Base-by-base conservation (phyloP, 1,140 invertebrate species). In the Planococcus citri region DNA sequence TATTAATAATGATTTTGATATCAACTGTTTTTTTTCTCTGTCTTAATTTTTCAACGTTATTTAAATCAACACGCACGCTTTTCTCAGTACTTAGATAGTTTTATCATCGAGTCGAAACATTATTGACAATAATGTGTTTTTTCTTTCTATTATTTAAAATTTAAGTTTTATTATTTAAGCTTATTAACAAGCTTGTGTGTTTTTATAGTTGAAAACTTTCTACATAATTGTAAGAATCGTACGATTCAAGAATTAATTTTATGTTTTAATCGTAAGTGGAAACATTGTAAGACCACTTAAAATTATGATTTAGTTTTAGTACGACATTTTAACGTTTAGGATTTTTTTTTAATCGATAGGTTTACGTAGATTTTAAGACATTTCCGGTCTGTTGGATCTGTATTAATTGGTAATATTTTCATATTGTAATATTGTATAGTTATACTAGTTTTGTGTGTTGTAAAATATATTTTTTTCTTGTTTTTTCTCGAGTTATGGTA, bases 181-280 rank as follows among this genome's bases (percentile, higher is more conserved):
- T 51, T 51, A n/a, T n/a, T n/a, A 20, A 51, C n/a, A 51, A 51
- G 41, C 41, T 51, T 51, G 41, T 51, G 41, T 51, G 41, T 51
- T 51, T 33, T 51, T 51, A 51, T n/a, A 20, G 41, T 51, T 51
- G 41, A 51, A 51, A 51, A 51, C 41, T 51, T 51, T 51, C 41
- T 51, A 20, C 41, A 51, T 51, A 51, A 51, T 51, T 20, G 41
- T 51, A 51, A 51, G 41, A 51, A 51, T 51, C 41, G 17, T 51
- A 9, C 17, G 41, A 51, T 51, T 51, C 41, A 51, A 17, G n/a
- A 51, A 17, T n/a, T 51, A 51, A 20, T 14, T 17, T 51, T 51
- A 51, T 51, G 4, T 51, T 51, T 20, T 51, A 9, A 51, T 51
- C 17, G 2, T 51, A 51, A 51, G n/a, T 51, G n/a, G n/a, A 51